Percentiles rank a stretch among this genome's conserved stretches.
Evolutionary conservation across 2,888 invertebrate species (phyloP).

Genomic region (Aleiodes testaceus): DNA sequence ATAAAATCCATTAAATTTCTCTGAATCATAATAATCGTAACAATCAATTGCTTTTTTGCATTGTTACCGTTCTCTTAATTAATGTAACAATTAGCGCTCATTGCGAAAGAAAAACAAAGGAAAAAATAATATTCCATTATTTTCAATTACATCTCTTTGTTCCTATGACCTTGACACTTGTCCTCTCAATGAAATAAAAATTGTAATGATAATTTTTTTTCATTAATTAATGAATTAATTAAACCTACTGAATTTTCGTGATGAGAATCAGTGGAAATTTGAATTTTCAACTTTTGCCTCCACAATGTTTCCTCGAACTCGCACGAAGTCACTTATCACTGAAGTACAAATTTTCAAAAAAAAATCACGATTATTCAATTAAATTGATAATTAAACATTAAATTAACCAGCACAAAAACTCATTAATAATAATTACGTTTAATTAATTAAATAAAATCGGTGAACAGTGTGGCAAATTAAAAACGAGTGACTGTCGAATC

Average conservation of each 20-base stretch:
- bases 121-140: background rate
- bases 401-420: too few relatives aligned
- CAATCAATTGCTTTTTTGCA: background rate
- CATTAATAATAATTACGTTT: background rate
- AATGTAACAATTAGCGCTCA: slow-evolving; percentile 4
- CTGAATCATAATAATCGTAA: too few relatives aligned
- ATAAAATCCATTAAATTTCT: background rate
- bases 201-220: background rate
- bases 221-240: background rate
- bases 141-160: background rate
- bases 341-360: background rate
- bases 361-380: too few relatives aligned
- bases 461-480: slow-evolving; percentile 22
- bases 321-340: too few relatives aligned
- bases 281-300: too few relatives aligned
- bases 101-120: background rate
- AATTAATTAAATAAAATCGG: background rate
- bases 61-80: background rate
- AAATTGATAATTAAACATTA: too few relatives aligned
- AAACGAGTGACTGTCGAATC: slow-evolving; percentile 38
- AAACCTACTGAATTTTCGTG: background rate
- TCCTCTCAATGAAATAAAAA: background rate
- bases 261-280: too few relatives aligned
- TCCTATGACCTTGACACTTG: slow-evolving; percentile 15
- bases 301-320: too few relatives aligned